Evolutionary conservation across 2,113 vertebrate species (phyloP), one percentile per base, ranked within the genome.

Genomic region (Xiphias gladius): DNA sequence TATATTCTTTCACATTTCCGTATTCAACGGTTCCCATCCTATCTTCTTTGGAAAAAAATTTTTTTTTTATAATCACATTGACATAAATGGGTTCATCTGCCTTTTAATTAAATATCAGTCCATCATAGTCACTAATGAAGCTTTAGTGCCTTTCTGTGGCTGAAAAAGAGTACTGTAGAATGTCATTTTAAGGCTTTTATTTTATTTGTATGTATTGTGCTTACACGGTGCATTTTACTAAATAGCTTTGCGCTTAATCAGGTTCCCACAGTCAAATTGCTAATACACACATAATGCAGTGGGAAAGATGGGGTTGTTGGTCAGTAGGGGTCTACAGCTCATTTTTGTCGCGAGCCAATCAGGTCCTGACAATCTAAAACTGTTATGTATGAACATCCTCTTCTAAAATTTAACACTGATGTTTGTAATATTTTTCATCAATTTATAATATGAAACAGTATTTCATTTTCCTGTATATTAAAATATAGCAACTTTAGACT

Each of bases 71-170:
- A 54, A 28, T 54, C 52, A 39, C 3, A 16, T 52, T 8, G n/a
- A 19, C 17, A 59, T 28, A 48, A 30, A 30, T 39, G 24, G 28
- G 20, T 37, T 66, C 7, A 50, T 39, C 9, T 65, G 7, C 37
- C 7, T 12, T 41, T 9, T 54, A 7, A n/a, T 52, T 22, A 20
- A 41, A 24, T 12, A 48, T 50, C 30, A 57, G 24, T 50, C 4
- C 20, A 13, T 28, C 11, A 32, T 4, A 4, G 24, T 35, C 48
- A 35, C 7, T 17, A 37, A 19, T 74, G 58, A 58, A 1, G 58
- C 54, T 52, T 28, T 14, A 12, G 63, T 69, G 55, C 67, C 69
- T 39, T 64, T 41, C 28, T 70, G 74, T 55, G 58, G 70, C 63
- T 46, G 19, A n/a, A 61, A n/a, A 74, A 17, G 28, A 24, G 26